Evolutionary conservation across 2,888 invertebrate genomes (phyloP), one percentile per base, ranked within the genome.

Genomic region (Helleia helle): DNA sequence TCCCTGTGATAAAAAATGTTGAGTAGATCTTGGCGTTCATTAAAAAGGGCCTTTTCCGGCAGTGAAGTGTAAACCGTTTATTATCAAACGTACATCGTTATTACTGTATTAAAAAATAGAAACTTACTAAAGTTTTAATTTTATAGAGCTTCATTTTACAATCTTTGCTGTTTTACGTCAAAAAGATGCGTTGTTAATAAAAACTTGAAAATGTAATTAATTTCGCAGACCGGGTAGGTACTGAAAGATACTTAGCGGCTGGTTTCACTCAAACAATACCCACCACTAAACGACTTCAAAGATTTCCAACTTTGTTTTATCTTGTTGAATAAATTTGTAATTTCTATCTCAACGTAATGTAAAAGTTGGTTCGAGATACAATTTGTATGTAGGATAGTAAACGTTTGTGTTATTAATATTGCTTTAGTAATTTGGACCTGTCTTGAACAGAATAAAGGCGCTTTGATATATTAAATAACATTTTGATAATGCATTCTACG

Each of bases 201-300:
- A 31, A 31, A 17, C 17, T 31, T 31, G 18, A 17, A 31, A 17
- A 31, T 7, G 15, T 30, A 30, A 30, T 31, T 31, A 31, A 31
- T 31, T 31, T 31, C 18, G 5, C 15, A n/a, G 15, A 13, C 14
- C n/a, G 15, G 30, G 30, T 29, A n/a, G 14, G 15, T 8, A 22
- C 11, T 3, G 31, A 31, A 11, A 31, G 31, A 31, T 31, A 12
- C 31, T 31, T 31, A 31, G 18, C 31, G 31, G 31, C 31, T 31
- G 31, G 17, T 31, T 31, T 17, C 31, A 31, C 31, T 17, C 17
- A 31, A 17, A 31, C 17, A 31, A 31, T 31, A 30, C 14, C 15
- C 30, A 30, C 29, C 29, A 30, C 30, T 30, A 31, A 31, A 11
- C 18, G 31, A 31, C 31, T 31, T 31, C 31, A 31, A 31, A 31